phyloP scores from a whole-genome alignment of 1,140 invertebrate genomes.

The Drosophila navojoa region DNA sequence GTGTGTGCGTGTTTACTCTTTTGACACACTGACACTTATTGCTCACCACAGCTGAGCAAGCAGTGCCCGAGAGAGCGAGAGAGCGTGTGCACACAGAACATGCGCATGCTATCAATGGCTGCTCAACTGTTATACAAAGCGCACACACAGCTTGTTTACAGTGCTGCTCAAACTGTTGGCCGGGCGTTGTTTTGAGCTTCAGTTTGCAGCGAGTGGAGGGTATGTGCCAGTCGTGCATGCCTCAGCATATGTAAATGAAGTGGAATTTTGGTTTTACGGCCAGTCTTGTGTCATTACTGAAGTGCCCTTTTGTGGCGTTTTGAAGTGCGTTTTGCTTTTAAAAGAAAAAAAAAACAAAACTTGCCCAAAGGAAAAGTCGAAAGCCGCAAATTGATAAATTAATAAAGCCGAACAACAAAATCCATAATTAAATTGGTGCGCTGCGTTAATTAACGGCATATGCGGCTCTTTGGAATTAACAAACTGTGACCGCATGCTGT shows the following conservation, averaged over 20 bases:
- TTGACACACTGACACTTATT: conserved; percentile 80
- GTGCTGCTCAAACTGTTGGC: conserved; percentile 43
- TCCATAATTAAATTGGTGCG: conserved; percentile 62
- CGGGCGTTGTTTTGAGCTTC: conserved; percentile 4
- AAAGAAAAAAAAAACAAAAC: conserved; percentile 12
- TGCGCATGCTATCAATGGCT: conserved; percentile 49
- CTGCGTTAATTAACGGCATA: conserved; percentile 69
- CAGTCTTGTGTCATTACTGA: conserved; percentile 17
- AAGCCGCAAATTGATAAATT: conserved; percentile 42
- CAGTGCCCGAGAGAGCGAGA: background rate
- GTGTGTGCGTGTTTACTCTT: conserved; percentile 29
- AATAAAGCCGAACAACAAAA: conserved; percentile 40
- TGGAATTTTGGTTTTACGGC: background rate
- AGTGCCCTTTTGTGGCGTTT: conserved; percentile 21
- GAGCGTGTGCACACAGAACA: conserved; percentile 22
- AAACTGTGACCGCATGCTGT: conserved; percentile 70
- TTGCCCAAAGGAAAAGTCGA: conserved; percentile 10
- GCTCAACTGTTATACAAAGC: conserved; percentile 61
- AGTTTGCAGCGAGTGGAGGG: background rate
- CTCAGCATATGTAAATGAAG: background rate
- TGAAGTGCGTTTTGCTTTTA: conserved; percentile 58
- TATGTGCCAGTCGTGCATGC: conserved; percentile 9
- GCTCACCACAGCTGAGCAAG: conserved; percentile 26
- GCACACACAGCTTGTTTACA: conserved; percentile 64
- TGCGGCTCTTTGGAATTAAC: conserved; percentile 46